Base-by-base conservation (phyloP, 1,140 invertebrate species). In the Pristionchus pacificus region DNA sequence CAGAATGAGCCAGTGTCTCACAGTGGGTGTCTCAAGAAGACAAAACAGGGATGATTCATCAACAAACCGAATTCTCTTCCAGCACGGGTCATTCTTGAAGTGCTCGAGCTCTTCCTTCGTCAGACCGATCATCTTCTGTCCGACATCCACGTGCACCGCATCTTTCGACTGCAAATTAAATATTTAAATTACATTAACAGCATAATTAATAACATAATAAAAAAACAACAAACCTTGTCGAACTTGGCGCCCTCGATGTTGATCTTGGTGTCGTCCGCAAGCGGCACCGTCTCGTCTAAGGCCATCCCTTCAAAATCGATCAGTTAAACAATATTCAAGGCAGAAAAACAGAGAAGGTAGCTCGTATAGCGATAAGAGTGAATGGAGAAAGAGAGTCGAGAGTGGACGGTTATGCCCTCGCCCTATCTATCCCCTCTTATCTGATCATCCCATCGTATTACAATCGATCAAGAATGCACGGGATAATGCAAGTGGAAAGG, bases 31-130 rank as follows among this genome's bases (percentile, higher is more conserved):
- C n/a, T n/a, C n/a, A n/a, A n/a, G n/a, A n/a, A n/a, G n/a, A n/a
- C n/a, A n/a, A n/a, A n/a, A n/a, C n/a, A 49, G 38, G 38, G 38
- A n/a, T n/a, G n/a, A 25, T 24, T 15, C 15, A 28, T 27, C 33
- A 58, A 74, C 28, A 31, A 71, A 81, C 73, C 79, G 76, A 25
- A 83, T 66, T n/a, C 79, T 65, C 68, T 82, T 82, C 80, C 80
- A 84, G 60, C 80, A 77, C 2, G 80, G 80, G 69, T 82, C 80
- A 71, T 82, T 82, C 15, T 78, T 60, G 66, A 84, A 82, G 62
- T 79, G 77, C 64, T 82, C 80, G 13, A 82, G 62, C 58, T 82
- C 80, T 38, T 82, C 80, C 71, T 82, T 82, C 14, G 80, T 82
- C 49, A 82, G 63, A 24, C 80, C 80, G 58, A 82, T 80, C 31